Percentiles rank a stretch among this genome's conserved stretches.
phyloP scores from a whole-genome alignment of 2,113 vertebrate species.

The Mionectes macconnelli region DNA sequence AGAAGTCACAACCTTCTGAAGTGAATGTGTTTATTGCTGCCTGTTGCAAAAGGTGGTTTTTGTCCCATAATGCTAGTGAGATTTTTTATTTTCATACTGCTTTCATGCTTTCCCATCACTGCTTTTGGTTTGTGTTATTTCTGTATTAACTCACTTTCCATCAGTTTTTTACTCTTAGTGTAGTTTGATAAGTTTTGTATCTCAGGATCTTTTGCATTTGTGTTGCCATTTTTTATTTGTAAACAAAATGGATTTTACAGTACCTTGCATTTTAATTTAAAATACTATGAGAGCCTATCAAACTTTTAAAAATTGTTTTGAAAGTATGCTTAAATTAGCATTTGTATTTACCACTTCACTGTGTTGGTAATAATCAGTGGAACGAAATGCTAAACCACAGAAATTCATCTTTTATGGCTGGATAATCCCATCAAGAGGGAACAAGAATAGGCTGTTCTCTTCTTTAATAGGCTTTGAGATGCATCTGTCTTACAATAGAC shows the following conservation, averaged over 20 bases:
- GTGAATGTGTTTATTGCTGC: not conserved
- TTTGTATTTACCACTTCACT: slow-evolving; percentile 70
- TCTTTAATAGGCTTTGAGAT: slow-evolving; percentile 57
- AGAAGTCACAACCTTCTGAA: not conserved
- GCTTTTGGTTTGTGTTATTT: not conserved
- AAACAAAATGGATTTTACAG: slow-evolving; percentile 50
- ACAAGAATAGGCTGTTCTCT: slow-evolving; percentile 28
- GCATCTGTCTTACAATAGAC: slow-evolving; percentile 54
- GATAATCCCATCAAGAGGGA: slow-evolving; percentile 65
- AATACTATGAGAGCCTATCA: slow-evolving; percentile 17
- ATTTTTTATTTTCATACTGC: not conserved
- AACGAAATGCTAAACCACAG: slow-evolving; percentile 60
- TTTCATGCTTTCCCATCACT: not conserved
- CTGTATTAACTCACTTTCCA: not conserved
- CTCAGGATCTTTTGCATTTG: not conserved
- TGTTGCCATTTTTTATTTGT: slow-evolving; percentile 32
- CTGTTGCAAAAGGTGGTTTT: not conserved
- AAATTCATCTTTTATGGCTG: slow-evolving; percentile 71
- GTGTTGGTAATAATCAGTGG: slow-evolving; percentile 63
- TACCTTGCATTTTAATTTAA: slow-evolving; percentile 62
- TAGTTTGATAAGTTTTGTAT: slow-evolving; percentile 7
- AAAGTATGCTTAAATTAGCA: slow-evolving; percentile 68
- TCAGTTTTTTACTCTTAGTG: not conserved
- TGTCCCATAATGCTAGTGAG: not conserved
- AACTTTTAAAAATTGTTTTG: slow-evolving; percentile 51